Evolutionary conservation across 2,113 vertebrate genomes (phyloP).

Genomic region (Calidris pugnax): DNA sequence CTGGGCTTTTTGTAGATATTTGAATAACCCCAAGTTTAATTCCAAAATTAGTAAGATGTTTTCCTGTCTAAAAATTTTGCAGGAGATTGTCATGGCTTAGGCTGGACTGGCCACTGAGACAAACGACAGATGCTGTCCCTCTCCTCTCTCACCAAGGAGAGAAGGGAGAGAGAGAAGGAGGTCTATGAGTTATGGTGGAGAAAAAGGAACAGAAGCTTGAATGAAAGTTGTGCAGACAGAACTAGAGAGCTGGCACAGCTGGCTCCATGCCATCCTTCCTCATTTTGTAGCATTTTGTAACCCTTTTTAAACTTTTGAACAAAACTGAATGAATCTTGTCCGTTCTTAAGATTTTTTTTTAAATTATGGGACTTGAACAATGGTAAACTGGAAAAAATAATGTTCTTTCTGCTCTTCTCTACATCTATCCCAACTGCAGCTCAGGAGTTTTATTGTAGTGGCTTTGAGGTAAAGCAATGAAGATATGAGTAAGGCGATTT

Average conservation of each 20-base stretch:
- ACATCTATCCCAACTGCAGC: not conserved
- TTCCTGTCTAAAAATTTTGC: not conserved
- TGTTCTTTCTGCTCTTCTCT: not conserved
- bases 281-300: not conserved
- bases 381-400: not conserved
- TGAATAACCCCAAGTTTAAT: not conserved
- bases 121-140: not conserved
- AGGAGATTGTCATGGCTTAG: not conserved
- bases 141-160: not conserved
- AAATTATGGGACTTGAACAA: not conserved
- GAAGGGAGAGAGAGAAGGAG: not conserved
- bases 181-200: not conserved
- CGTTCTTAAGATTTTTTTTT: not conserved
- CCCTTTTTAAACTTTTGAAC: not conserved
- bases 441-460: not conserved
- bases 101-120: not conserved
- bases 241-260: not conserved
- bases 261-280: accelerated
- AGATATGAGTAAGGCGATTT: not conserved
- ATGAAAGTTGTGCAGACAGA: not conserved
- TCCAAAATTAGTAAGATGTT: not conserved
- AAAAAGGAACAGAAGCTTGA: not conserved
- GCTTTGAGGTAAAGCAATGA: not conserved
- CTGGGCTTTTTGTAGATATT: not conserved
- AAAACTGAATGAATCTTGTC: not conserved